Evolutionary conservation across 2,888 invertebrate genomes (phyloP), one percentile per base, ranked within the genome.

Genomic region (Polietes domitor): DNA sequence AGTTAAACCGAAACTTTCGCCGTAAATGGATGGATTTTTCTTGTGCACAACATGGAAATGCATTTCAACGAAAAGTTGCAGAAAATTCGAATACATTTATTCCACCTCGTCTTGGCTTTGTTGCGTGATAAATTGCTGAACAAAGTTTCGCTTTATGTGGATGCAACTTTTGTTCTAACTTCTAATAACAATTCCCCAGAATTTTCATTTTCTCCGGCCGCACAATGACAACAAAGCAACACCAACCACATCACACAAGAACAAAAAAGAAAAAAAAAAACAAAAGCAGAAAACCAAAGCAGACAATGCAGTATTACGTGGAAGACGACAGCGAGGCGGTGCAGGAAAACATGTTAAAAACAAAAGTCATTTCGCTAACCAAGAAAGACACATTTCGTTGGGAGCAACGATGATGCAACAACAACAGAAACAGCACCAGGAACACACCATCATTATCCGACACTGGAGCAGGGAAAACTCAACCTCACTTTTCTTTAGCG

Each of bases 401-500:
- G 65, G 65, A 74, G 50, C 9, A 28, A 75, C 55, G 68, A 80
- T 77, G 80, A 83, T 83, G 83, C 77, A 80, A 80, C 80, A 68
- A 70, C 76, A 75, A 32, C 70, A 21, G 41, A 26, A 58, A 24
- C 58, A 15, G 26, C 58, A 12, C 26, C 21, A 26, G 21, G 24
- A 53, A 53, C 24, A 24, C 24, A 26, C 24, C 26, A 12, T 26
- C 26, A 12, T 26, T 58, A 12, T 24, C 15, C 12, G 58, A 19
- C 73, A 83, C 70, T 83, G 77, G 83, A 83, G 77, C 80, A 80
- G 74, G 70, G 80, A 77, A 83, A 83, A 83, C 83, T 83, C 80
- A 83, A 83, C 80, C 83, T 77, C 80, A 83, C 83, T 83, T 83
- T 83, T 83, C 80, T 80, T 83, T 73, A 79, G 37, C 15, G n/a